Base-by-base conservation (phyloP, 2,888 invertebrate genomes). In the Pammene aurita region DNA sequence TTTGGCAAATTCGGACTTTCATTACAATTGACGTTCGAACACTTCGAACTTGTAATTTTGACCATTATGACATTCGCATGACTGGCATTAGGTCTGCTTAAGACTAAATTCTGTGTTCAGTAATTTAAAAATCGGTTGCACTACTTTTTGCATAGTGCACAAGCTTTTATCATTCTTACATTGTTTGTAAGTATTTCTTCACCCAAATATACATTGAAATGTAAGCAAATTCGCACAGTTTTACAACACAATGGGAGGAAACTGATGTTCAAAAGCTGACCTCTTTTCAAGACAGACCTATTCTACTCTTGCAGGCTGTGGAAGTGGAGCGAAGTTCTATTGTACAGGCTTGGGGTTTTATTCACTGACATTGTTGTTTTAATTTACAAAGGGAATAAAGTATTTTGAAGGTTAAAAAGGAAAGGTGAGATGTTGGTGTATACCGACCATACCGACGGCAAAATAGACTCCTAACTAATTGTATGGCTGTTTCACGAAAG, bases 211-310 rank as follows among this genome's bases (percentile, higher is more conserved):
- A 50, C 38, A 38, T 38, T 38, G 7, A 52, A 52, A 62, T 41
- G 41, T 50, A 62, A n/a, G 52, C 62, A 52, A 62, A 52, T 62
- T 38, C 50, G 18, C 18, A n/a, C 50, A 50, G 41, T 62, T 62
- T 50, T 50, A 52, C 50, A 41, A 41, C 26, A 58, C 62, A 62
- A 62, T 62, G 18, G n/a, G 50, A 50, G 38, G n/a, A 62, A 52
- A 52, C 41, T 18, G 62, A 41, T 62, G 52, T 41, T 62, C 50
- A 62, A 52, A 62, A 62, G 50, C 50, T 62, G 62, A 26, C 50
- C 62, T 62, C 62, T 41, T 61, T 62, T 52, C 18, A 41, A 14
- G 50, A 62, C 62, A 52, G 50, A 61, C 26, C 41, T 41, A 50
- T 62, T 62, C 50, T n/a, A n/a, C n/a, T 62, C 41, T 41, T 18